Evolutionary conservation across 1,140 invertebrate genomes (phyloP).

Genomic region (Plectrocnemia conspersa): DNA sequence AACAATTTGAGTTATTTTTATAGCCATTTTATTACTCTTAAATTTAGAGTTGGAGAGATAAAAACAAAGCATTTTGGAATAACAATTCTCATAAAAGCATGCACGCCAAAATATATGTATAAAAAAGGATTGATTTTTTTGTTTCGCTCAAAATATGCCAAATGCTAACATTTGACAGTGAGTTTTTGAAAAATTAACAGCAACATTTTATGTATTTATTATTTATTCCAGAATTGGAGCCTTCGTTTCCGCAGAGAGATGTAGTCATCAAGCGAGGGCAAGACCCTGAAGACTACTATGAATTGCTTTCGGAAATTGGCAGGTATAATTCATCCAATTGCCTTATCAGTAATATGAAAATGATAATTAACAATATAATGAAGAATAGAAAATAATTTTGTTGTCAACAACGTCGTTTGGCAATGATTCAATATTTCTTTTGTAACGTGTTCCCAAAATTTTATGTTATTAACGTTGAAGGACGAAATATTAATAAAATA

Average conservation of each 20-base stretch:
- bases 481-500: neutral
- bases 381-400: neutral
- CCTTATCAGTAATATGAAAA: too few relatives aligned
- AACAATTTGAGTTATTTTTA: too few relatives aligned
- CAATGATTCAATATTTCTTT: conserved; percentile 12
- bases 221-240: conserved; percentile 70
- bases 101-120: conserved; percentile 5
- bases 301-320: conserved; percentile 75
- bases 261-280: conserved; percentile 70
- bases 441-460: conserved; percentile 2
- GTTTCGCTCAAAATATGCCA: too few relatives aligned
- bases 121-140: conserved; percentile 9
- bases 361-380: neutral
- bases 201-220: conserved; percentile 27
- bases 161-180: neutral
- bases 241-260: conserved; percentile 77
- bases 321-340: conserved; percentile 57
- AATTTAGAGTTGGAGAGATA: conserved; percentile 5
- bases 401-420: conserved; percentile 2
- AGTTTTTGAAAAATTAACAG: conserved; percentile 2
- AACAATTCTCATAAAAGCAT: conserved; percentile 12
- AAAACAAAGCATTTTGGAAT: conserved; percentile 16
- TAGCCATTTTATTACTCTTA: too few relatives aligned
- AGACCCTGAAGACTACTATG: conserved; percentile 75
- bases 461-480: neutral